These are phyloP conservation scores for Aphidius ervi DNA, from an alignment of 1,140 invertebrate species.

Conservation along the genomic window DNA sequence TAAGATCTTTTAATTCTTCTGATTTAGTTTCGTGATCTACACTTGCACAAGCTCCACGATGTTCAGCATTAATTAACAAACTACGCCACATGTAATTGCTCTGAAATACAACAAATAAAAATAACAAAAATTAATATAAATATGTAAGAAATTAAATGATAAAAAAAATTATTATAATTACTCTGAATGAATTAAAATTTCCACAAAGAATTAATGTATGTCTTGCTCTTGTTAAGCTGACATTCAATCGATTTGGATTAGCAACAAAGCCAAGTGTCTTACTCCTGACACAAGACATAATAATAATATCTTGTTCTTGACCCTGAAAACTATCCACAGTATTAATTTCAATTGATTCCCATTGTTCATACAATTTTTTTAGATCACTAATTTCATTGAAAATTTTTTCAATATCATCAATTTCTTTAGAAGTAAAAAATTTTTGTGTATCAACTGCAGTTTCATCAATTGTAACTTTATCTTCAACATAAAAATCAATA, in stretches of 20 bases:
- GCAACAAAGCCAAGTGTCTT: slow-evolving; percentile 69
- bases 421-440: too few species aligned
- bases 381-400: slow-evolving; percentile 19
- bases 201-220: slow-evolving; percentile 65
- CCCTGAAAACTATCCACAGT: slow-evolving; percentile 92
- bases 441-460: too few species aligned
- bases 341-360: slow-evolving; percentile 54
- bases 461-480: too few species aligned
- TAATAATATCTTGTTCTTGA: slow-evolving; percentile 81
- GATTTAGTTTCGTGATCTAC: background rate
- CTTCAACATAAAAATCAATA: background rate
- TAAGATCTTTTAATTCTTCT: too few species aligned
- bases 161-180: slow-evolving; percentile 31
- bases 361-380: slow-evolving; percentile 18
- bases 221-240: slow-evolving; percentile 74
- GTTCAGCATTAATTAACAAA: slow-evolving; percentile 1
- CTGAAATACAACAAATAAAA: background rate
- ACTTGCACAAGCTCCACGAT: slow-evolving; percentile 2
- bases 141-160: background rate
- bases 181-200: slow-evolving; percentile 60
- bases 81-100: background rate
- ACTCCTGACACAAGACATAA: slow-evolving; percentile 81
- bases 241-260: slow-evolving; percentile 71
- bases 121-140: background rate
- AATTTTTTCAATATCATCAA: background rate